phyloP scores from a whole-genome alignment of 2,888 invertebrate genomes.

The Acrobasis suavella region DNA sequence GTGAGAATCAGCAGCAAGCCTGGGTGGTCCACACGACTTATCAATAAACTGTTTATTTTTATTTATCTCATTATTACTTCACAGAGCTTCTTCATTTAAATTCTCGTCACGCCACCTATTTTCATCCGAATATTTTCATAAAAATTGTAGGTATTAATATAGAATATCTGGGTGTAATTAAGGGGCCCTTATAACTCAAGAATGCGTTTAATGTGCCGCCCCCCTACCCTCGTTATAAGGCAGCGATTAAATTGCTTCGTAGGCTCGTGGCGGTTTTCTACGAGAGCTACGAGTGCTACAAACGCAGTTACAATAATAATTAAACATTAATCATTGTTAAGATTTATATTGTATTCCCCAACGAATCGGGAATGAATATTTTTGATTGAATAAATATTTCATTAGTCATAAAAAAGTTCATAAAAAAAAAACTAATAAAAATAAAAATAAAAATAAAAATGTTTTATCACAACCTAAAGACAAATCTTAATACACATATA shows the following conservation, averaged over 20 bases:
- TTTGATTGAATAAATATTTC: too few relatives aligned
- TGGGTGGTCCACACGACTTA: constrained; percentile 20
- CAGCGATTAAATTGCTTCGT: constrained; percentile 74
- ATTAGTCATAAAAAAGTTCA: too few relatives aligned
- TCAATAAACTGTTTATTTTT: constrained; percentile 20
- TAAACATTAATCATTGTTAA: constrained; percentile 71
- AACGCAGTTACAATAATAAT: constrained; percentile 63
- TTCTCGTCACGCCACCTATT: constrained; percentile 47
- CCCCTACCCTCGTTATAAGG: constrained; percentile 64
- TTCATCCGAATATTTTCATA: constrained; percentile 46
- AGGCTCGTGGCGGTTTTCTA: constrained; percentile 56
- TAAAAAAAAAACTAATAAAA: too few relatives aligned
- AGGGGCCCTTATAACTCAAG: constrained; percentile 70
- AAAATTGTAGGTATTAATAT: constrained; percentile 65
- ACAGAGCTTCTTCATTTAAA: constrained; percentile 27
- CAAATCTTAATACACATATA: background rate
- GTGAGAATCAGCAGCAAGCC: background rate
- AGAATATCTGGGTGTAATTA: constrained; percentile 70
- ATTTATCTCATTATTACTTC: constrained; percentile 9
- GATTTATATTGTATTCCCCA: constrained; percentile 49
- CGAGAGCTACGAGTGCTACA: constrained; percentile 45
- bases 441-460: background rate
- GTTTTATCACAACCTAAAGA: background rate
- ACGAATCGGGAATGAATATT: too few relatives aligned
- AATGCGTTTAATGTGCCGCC: constrained; percentile 69